phyloP scores from a whole-genome alignment of 1,140 invertebrate species.

The Cherax destructor region DNA sequence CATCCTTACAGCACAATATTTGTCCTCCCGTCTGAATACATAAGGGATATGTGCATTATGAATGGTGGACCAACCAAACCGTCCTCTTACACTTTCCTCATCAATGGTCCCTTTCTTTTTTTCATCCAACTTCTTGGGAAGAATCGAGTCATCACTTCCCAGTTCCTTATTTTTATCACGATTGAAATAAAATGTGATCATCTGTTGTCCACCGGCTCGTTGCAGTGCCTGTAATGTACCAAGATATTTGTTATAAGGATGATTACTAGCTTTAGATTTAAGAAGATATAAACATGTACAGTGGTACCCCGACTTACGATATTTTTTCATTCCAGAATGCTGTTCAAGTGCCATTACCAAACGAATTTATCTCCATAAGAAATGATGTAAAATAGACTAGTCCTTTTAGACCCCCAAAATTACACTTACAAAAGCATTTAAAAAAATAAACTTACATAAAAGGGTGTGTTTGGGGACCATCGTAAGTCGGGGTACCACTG shows the following conservation, averaged over 20 bases:
- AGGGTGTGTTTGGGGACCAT: too few relatives aligned
- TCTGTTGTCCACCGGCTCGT: conserved; percentile 68
- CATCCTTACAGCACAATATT: conserved; percentile 93
- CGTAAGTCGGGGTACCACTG: too few relatives aligned
- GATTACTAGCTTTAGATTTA: not conserved
- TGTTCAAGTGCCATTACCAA: too few relatives aligned
- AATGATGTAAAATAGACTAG: too few relatives aligned
- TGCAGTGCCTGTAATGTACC: conserved; percentile 65
- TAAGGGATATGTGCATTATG: conserved; percentile 91
- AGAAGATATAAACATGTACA: too few relatives aligned
- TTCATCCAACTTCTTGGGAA: conserved; percentile 69
- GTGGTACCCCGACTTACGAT: too few relatives aligned
- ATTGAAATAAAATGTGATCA: conserved; percentile 72
- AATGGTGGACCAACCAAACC: conserved; percentile 92
- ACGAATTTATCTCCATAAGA: too few relatives aligned
- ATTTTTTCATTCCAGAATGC: too few relatives aligned
- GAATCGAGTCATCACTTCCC: conserved; percentile 60
- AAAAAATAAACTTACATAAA: too few relatives aligned
- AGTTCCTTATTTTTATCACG: conserved; percentile 68
- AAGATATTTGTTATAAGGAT: not conserved
- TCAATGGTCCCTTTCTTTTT: conserved; percentile 77
- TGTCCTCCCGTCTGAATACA: conserved; percentile 87
- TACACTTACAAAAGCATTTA: too few relatives aligned
- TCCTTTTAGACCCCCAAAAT: too few relatives aligned
- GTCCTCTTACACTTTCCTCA: conserved; percentile 87